Evolutionary conservation across 2,888 invertebrate genomes (phyloP), one percentile per base, ranked within the genome.

Genomic region (Druceiella hillmani): DNA sequence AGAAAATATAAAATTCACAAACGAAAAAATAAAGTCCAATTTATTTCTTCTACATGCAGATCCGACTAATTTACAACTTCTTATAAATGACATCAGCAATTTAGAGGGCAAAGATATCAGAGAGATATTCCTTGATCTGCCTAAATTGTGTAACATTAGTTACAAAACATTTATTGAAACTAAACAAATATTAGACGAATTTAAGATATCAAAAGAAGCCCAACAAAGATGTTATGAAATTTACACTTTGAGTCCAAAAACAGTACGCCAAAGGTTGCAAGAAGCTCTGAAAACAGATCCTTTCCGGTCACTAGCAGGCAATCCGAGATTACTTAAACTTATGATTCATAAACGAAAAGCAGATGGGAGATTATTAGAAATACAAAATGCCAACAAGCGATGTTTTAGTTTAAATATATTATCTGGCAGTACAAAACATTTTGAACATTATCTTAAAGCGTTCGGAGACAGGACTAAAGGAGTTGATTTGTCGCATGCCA

Each of bases 301-400:
- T 48, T 66, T 70, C 34, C 55, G 53, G 37, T 50, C 61, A 38
- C 64, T 65, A 44, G 51, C 52, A 11, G 57, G 62, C 12, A 69
- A 70, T 50, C 70, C 70, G 33, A 56, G 69, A 39, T 68, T 67
- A 53, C 49, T 70, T 9, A 69, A 64, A 55, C 63, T 70, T 55
- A 69, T 70, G 31, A 55, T 62, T 39, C 59, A 63, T 38, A 69
- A 68, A 32, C 67, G 60, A 22, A 67, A 56, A 43, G 69, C 62
- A 9, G 53, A 58, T 20, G 58, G 57, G 39, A 59, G 70, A 50
- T 47, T 70, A 24, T 48, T 48, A 35, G 56, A 53, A 25, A 53
- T 67, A 32, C 62, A 67, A 45, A 54, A 46, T 9, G 58, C 45
- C 29, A 66, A 66, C 41, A 69, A 70, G 48, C 68, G 65, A 48